phyloP scores from a whole-genome alignment of 1,140 invertebrate genomes.

The Temnothorax longispinosus region DNA sequence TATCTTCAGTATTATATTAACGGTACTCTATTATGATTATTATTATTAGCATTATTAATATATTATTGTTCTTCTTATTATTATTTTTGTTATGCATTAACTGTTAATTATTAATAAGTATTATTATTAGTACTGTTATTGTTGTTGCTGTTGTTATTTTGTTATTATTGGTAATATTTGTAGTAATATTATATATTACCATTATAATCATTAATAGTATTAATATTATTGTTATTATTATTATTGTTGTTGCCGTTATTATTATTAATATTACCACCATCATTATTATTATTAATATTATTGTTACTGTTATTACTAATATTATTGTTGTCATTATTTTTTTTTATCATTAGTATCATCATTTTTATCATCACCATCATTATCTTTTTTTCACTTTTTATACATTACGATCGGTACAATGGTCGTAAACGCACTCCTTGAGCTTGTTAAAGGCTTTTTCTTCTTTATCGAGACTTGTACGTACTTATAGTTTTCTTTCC shows the following conservation, averaged over 20 bases:
- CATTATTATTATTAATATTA: constrained; percentile 40
- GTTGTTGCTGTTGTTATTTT: constrained; percentile 50
- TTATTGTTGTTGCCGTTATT: constrained; percentile 50
- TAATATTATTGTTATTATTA: constrained; percentile 62
- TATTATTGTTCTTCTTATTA: constrained; percentile 59
- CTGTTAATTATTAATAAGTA: constrained; percentile 50
- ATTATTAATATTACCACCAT: constrained; percentile 19
- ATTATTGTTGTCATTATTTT: constrained; percentile 42
- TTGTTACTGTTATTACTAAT: constrained; percentile 46
- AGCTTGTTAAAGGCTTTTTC: constrained; percentile 70
- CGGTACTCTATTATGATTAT: constrained; percentile 57
- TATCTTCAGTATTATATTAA: constrained; percentile 44
- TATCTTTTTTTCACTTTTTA: constrained; percentile 53
- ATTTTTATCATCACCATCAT: constrained; percentile 43
- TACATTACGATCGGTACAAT: constrained; percentile 66
- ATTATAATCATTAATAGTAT: constrained; percentile 55
- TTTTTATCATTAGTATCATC: constrained; percentile 30
- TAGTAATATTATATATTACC: constrained; percentile 50
- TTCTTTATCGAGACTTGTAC: constrained; percentile 61
- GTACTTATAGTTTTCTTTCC: constrained; percentile 50
- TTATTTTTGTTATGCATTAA: constrained; percentile 59
- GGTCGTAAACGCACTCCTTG: constrained; percentile 71
- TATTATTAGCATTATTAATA: constrained; percentile 50
- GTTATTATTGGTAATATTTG: constrained; percentile 58
- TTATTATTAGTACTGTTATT: constrained; percentile 49